Base-by-base conservation (phyloP, 2,888 invertebrate genomes). In the Pristionchus japonicus region DNA sequence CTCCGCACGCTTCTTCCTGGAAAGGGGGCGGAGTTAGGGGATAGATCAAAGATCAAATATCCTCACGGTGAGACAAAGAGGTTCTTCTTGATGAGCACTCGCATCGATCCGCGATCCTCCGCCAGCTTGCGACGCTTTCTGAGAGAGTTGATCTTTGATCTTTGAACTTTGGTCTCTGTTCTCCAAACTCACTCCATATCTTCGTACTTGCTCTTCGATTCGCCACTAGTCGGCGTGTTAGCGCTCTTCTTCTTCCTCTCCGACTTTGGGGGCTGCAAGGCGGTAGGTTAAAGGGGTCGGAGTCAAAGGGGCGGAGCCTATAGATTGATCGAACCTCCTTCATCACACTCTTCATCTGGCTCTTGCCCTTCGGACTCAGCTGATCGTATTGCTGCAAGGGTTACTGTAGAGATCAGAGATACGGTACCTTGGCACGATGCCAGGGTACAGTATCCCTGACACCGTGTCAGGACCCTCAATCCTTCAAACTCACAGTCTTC, bases 41-140 rank as follows among this genome's bases (percentile, higher is more conserved):
- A 43, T 11, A 43, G 43, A n/a, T 77, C 43, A 77, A 77, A 77
- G 77, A 43, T 77, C 27, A 40, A 77, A 27, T 7, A 57, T 67
- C 34, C 77, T 77, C 15, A 77, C 77, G 77, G 77, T 4, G 77
- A 77, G 11, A 77, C 77, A 47, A 77, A 77, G 31, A 77, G 77
- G 47, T 77, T 77, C 77, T 77, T 77, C 47, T 77, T 77, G 77
- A 77, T 47, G 77, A 77, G 77, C 40, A 77, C 77, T 77, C 77
- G 40, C 77, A 77, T 47, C 43, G 77, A 77, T 77, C 77, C 77
- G 9, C 77, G 77, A 11, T 47, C 77, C 40, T 40, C 77, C 9
- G 77, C 77, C 77, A 77, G n/a, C 43, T 77, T 77, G 43, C 77
- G 77, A 77, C 77, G 77, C 20, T 74, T 17, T 20, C 74, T 74